Evolutionary conservation across 2,113 vertebrate genomes (phyloP).

Genomic region (Ammodytes marinus): DNA sequence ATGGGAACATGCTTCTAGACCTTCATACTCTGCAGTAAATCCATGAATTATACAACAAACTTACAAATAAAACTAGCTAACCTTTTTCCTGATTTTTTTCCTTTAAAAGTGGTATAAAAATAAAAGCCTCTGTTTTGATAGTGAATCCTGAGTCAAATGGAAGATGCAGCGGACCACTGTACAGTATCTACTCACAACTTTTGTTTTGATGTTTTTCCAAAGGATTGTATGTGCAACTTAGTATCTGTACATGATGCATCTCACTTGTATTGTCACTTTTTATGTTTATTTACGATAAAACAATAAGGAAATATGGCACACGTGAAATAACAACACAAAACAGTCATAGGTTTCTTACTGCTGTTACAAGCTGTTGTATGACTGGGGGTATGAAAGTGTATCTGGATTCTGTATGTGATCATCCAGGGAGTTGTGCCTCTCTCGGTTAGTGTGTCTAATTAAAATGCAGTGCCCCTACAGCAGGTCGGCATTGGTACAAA

Average conservation of each 20-base stretch:
- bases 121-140: constrained; percentile 23
- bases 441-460: constrained; percentile 49
- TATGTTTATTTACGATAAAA: not conserved
- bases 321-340: not conserved
- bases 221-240: constrained; percentile 13
- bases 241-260: not conserved
- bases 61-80: constrained; percentile 66
- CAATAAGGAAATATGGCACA: not conserved
- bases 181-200: constrained; percentile 4
- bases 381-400: not conserved
- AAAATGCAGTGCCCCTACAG: constrained; percentile 63
- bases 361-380: constrained; percentile 13
- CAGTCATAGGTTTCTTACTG: not conserved
- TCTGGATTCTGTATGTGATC: not conserved
- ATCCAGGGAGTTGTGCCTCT: constrained; percentile 28
- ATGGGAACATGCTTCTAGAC: constrained; percentile 64
- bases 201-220: constrained; percentile 38
- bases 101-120: constrained; percentile 18
- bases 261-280: not conserved
- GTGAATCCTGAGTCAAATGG: constrained; percentile 23
- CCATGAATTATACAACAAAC: constrained; percentile 75
- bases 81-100: constrained; percentile 31
- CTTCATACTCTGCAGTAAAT: constrained; percentile 58
- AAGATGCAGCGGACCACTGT: constrained; percentile 4
- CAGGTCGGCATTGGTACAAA: constrained; percentile 38